Evolutionary conservation across 2,113 vertebrate species (phyloP).

Genomic region (Sakesphorus luctuosus): DNA sequence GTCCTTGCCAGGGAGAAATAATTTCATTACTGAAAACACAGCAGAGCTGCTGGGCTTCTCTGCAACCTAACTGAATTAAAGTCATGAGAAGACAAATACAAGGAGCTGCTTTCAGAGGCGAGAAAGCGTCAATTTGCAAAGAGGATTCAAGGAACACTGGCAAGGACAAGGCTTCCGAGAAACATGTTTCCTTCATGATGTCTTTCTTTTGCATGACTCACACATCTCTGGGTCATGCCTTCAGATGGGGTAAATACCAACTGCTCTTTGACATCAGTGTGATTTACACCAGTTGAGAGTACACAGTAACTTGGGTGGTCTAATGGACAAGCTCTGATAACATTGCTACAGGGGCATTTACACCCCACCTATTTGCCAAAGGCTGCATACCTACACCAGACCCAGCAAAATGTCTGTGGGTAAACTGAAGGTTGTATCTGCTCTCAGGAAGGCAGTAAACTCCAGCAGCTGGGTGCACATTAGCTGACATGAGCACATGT

Average conservation of each 20-base stretch:
- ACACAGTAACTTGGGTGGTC: neutral
- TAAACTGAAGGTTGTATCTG: neutral
- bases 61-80: slow-evolving; percentile 65
- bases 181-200: neutral
- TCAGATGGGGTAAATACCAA: neutral
- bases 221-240: neutral
- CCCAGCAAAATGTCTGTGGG: neutral
- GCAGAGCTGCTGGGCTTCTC: slow-evolving; percentile 65
- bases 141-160: slow-evolving; percentile 33
- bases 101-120: slow-evolving; percentile 4
- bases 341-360: neutral
- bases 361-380: neutral
- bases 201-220: slow-evolving; percentile 14
- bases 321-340: neutral
- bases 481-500: neutral
- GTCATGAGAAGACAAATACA: slow-evolving; percentile 53
- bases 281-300: neutral
- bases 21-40: slow-evolving; percentile 67
- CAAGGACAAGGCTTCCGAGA: slow-evolving; percentile 1
- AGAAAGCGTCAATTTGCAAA: slow-evolving; percentile 30
- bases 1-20: slow-evolving; percentile 55
- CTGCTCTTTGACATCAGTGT: neutral
- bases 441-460: neutral
- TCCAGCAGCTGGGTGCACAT: neutral
- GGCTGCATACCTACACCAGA: neutral